These are phyloP conservation scores for Stichopus chloronotus DNA, from an alignment of 35 echinoderm and acorn worm genomes.

Conservation along the genomic window DNA sequence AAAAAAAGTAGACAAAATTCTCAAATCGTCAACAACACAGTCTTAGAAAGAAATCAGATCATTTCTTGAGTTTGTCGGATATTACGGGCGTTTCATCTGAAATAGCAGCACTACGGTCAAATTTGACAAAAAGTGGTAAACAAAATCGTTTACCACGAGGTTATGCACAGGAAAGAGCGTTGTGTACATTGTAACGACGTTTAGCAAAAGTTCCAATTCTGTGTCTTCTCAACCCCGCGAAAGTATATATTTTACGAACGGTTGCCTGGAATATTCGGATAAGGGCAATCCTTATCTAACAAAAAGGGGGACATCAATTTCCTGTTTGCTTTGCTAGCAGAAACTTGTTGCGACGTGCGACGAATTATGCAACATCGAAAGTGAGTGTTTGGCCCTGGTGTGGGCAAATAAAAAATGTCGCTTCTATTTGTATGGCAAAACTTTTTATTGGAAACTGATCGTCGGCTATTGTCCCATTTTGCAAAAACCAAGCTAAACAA, in stretches of 20 bases:
- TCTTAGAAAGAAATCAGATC: conserved; percentile 50
- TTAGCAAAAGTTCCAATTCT: conserved; percentile 65
- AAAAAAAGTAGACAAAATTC: background rate
- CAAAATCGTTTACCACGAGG: conserved; percentile 52
- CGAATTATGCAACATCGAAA: conserved; percentile 21
- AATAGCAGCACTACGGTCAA: conserved; percentile 60
- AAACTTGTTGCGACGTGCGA: conserved; percentile 59
- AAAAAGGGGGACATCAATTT: conserved; percentile 49
- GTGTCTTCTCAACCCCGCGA: conserved; percentile 37
- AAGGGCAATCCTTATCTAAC: conserved; percentile 65
- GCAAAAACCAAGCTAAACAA: conserved; percentile 23
- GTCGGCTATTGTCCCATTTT: conserved; percentile 27
- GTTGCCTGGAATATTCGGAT: conserved; percentile 73
- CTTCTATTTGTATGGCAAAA: conserved; percentile 49
- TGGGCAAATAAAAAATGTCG: conserved; percentile 54
- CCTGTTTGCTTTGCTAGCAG: conserved; percentile 67
- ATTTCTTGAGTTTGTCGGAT: conserved; percentile 64
- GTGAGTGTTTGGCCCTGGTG: conserved; percentile 44
- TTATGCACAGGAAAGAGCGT: conserved; percentile 58
- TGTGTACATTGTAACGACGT: conserved; percentile 54
- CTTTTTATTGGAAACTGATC: conserved; percentile 62
- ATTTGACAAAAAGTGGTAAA: conserved; percentile 38
- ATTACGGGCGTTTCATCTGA: conserved; percentile 56
- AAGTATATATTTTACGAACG: conserved; percentile 39
- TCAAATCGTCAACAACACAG: conserved; percentile 33